phyloP scores from a whole-genome alignment of 2,113 vertebrate species.

The Sylvia atricapilla region DNA sequence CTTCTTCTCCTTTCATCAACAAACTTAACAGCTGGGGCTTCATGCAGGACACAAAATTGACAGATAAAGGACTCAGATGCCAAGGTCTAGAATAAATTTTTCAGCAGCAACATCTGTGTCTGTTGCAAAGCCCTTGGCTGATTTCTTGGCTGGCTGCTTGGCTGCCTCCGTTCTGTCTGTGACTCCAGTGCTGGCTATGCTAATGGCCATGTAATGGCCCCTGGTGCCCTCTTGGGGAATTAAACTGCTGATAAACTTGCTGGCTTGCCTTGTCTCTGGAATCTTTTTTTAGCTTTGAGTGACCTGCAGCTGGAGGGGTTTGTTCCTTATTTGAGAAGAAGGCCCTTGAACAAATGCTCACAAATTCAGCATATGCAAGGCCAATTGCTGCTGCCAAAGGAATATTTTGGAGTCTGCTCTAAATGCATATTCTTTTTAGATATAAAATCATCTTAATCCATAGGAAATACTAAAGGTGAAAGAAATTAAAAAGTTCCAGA shows the following conservation, averaged over 20 bases:
- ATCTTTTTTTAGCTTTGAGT: slow-evolving; percentile 2
- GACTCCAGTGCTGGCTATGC: slow-evolving; percentile 11
- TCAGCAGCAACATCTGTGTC: slow-evolving; percentile 75
- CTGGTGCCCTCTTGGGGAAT: slow-evolving; percentile 18
- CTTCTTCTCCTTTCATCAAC: neutral
- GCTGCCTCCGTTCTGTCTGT: neutral
- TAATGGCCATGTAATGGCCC: slow-evolving; percentile 15
- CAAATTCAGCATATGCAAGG: neutral
- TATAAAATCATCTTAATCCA: neutral
- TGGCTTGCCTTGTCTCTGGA: neutral
- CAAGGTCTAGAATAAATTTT: slow-evolving; percentile 68
- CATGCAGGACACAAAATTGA: slow-evolving; percentile 19
- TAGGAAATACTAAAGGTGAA: neutral
- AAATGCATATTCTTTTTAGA: neutral
- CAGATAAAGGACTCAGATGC: slow-evolving; percentile 52
- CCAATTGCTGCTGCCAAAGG: neutral
- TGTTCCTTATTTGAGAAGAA: slow-evolving; percentile 18
- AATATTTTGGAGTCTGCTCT: neutral
- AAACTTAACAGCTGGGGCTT: slow-evolving; percentile 47
- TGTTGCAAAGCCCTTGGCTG: slow-evolving; percentile 58
- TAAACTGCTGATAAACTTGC: slow-evolving; percentile 19
- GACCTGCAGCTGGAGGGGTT: neutral
- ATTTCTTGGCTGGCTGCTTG: slow-evolving; percentile 56
- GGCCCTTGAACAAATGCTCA: neutral
- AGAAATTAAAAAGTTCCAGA: neutral